Conservation (phyloP, 1,140 invertebrate genomes). For the Eulimnadia texana region DNA sequence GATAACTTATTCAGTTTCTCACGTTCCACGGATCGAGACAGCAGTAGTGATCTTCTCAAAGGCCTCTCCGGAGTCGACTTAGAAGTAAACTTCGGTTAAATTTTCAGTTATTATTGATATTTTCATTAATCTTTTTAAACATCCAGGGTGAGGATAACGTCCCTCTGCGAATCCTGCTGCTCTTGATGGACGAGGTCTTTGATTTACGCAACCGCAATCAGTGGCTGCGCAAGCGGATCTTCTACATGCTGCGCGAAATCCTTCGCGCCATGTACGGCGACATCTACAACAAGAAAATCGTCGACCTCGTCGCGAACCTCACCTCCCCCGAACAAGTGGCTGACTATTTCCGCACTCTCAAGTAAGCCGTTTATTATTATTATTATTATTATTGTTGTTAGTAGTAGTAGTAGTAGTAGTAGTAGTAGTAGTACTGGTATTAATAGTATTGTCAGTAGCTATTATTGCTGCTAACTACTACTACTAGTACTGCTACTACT, state of each 20-base stretch:
- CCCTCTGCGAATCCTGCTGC: slow-evolving; percentile 66
- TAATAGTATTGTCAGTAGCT: too few relatives aligned
- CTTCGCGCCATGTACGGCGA: slow-evolving; percentile 62
- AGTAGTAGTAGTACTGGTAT: too few relatives aligned
- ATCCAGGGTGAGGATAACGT: slow-evolving; percentile 63
- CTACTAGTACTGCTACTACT: too few relatives aligned
- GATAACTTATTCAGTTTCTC: slow-evolving; percentile 43
- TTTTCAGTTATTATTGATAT: too few relatives aligned
- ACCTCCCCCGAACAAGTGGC: slow-evolving; percentile 81
- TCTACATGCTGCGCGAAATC: slow-evolving; percentile 61
- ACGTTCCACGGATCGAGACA: neutral
- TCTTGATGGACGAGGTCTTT: slow-evolving; percentile 84
- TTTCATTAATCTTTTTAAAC: too few relatives aligned
- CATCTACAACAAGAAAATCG: slow-evolving; percentile 73
- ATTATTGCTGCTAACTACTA: too few relatives aligned
- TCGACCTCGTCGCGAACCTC: slow-evolving; percentile 76
- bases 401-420: too few relatives aligned
- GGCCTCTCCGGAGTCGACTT: neutral
- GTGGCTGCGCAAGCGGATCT: slow-evolving; percentile 68
- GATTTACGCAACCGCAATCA: slow-evolving; percentile 73
- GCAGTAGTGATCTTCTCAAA: neutral
- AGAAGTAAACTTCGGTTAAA: neutral
- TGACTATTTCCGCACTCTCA: slow-evolving; percentile 70
- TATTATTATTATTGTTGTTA: too few relatives aligned
- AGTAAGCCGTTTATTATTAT: slow-evolving; percentile 41